Base-by-base conservation (phyloP, 1,140 invertebrate genomes). In the Dendrolimus punctatus region DNA sequence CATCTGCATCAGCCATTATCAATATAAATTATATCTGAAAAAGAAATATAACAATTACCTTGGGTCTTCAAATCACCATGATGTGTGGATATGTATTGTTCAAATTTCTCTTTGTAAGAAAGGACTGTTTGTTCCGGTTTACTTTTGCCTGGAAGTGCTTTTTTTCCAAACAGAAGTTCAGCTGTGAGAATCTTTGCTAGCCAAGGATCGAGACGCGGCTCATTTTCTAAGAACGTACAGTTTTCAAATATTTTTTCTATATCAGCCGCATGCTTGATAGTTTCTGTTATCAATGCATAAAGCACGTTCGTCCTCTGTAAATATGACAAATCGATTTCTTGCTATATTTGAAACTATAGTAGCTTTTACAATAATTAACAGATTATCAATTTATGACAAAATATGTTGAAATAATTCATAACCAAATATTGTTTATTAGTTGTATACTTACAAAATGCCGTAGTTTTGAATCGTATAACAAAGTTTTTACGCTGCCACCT, bases 111-210 rank as follows among this genome's bases (percentile, higher is more conserved):
- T 80, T 92, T 85, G 78, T 94, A 94, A 49, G 82, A 77, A 45
- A 91, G 70, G 60, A 95, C 87, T 42, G 91, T 93, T 83, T 90
- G 68, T 47, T 93, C 84, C 5, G 94, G 94, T 80, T 92, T 94
- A 60, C 90, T 90, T 46, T 92, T 88, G 8, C 90, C 89, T 51
- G 89, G 88, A 8, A 96, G 82, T n/a, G 70, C 55, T 75, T 90
- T 90, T 84, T 94, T 93, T 44, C 94, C 94, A 89, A 93, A 95
- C n/a, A 96, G 76, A 37, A 96, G 82, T 80, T 97, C 95, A 43
- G 93, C 92, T 57, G 96, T 91, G 5, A 96, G 85, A 65, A 96
- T 88, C 81, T 89, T 91, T 1, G 93, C 91, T 48, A 97, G 76
- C 85, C 90, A 91, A 3, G 89, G 87, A 71, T 95, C 90, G 58